Evolutionary conservation across 2,888 invertebrate genomes (phyloP).

Genomic region (Listrodromus nycthemerus): DNA sequence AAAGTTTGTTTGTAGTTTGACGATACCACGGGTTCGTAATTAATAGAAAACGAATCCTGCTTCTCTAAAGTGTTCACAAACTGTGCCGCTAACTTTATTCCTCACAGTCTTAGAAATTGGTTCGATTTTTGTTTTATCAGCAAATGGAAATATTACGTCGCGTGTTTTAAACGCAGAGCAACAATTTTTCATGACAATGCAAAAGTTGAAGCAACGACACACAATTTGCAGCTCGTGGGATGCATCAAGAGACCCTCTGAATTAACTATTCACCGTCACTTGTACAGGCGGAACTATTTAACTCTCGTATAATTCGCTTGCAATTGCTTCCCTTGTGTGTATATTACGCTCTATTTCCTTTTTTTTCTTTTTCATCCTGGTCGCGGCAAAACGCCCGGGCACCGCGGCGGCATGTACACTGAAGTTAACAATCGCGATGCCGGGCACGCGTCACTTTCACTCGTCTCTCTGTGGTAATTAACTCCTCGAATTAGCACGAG

Average conservation of each 20-base stretch:
- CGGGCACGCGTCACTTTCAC: conserved; percentile 72
- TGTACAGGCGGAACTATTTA: conserved; percentile 55
- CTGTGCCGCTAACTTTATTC: no score
- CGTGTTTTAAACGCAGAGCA: neutral
- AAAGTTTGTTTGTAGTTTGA: no score
- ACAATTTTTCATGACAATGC: neutral
- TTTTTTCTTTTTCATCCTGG: conserved; percentile 29
- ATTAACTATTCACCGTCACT: conserved; percentile 31
- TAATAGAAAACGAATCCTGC: no score
- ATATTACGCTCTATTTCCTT: conserved; percentile 51
- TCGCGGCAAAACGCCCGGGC: conserved; percentile 40
- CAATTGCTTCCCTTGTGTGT: conserved; percentile 50
- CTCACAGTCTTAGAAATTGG: no score
- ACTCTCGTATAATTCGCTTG: conserved; percentile 51
- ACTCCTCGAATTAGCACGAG: conserved; percentile 71
- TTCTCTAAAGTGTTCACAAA: no score
- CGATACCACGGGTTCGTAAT: no score
- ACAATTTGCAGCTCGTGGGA: neutral
- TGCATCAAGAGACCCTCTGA: conserved; percentile 16
- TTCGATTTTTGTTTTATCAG: no score
- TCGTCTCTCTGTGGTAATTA: conserved; percentile 68
- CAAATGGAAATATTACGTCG: no score
- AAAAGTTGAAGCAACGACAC: neutral
- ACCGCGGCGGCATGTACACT: conserved; percentile 38
- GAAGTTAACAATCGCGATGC: conserved; percentile 67